These are phyloP conservation scores for Drosophila nigrodunni DNA, from an alignment of 1,140 invertebrate genomes.

Conservation along the genomic window DNA sequence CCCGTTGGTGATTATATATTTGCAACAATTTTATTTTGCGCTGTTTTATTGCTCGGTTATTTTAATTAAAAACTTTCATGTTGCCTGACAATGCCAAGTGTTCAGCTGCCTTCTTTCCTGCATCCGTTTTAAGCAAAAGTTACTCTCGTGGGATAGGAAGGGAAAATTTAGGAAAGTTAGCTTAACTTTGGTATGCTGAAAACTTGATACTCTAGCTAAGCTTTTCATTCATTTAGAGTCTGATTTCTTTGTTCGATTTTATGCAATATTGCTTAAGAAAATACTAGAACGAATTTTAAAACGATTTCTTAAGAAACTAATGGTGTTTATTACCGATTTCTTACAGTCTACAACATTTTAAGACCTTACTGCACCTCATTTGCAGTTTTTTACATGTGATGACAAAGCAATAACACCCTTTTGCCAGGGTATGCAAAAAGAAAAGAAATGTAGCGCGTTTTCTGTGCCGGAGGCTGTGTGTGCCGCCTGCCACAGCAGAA, in stretches of 20 bases:
- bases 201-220: not conserved
- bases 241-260: too few species aligned
- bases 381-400: not conserved
- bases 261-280: too few species aligned
- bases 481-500: slow-evolving; percentile 8
- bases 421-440: not conserved
- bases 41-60: slow-evolving; percentile 80
- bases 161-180: not conserved
- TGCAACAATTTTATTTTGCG: slow-evolving; percentile 50
- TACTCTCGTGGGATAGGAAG: not conserved
- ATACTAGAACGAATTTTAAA: too few species aligned
- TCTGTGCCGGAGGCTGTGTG: slow-evolving; percentile 7
- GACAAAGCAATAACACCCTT: not conserved
- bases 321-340: too few species aligned
- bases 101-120: slow-evolving; percentile 6
- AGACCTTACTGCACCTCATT: too few species aligned
- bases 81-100: slow-evolving; percentile 73
- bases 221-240: not conserved
- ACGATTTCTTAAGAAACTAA: too few species aligned
- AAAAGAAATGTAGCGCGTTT: slow-evolving; percentile 56
- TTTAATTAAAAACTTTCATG: slow-evolving; percentile 81
- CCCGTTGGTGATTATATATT: slow-evolving; percentile 17
- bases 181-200: not conserved
- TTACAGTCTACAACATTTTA: too few species aligned
- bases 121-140: not conserved